phyloP scores from a whole-genome alignment of 2,797 vertebrate genomes.

The Sebastes iracundus region DNA sequence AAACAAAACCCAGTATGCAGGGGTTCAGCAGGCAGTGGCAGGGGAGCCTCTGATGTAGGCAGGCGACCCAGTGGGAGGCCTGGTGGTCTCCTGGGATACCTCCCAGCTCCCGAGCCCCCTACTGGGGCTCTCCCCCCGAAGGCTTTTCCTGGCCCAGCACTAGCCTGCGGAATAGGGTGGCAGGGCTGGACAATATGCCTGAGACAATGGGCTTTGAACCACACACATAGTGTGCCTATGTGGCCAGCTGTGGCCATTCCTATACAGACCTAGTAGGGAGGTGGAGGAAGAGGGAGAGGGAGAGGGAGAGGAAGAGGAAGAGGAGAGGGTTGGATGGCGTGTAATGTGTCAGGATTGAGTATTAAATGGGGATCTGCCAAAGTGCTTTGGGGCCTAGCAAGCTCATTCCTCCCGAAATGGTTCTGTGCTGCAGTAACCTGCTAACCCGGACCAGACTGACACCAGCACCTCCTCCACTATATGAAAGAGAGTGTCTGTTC shows the following conservation, averaged over 20 bases:
- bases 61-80: conserved; percentile 68
- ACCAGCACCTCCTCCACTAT: conserved; percentile 68
- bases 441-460: conserved; percentile 72
- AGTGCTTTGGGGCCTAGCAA: conserved; percentile 67
- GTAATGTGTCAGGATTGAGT: conserved; percentile 65
- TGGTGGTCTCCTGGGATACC: conserved; percentile 77
- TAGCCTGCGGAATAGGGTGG: conserved; percentile 53
- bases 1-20: conserved; percentile 80
- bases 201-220: conserved; percentile 64
- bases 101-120: conserved; percentile 63
- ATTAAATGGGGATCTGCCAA: conserved; percentile 76
- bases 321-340: conserved; percentile 26
- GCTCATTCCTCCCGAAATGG: conserved; percentile 64
- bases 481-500: conserved; percentile 82
- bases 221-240: conserved; percentile 46
- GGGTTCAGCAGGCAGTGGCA: conserved; percentile 67
- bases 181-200: conserved; percentile 58
- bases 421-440: conserved; percentile 70
- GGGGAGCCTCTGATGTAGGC: conserved; percentile 72
- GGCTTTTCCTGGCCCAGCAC: conserved; percentile 36
- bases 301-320: conserved; percentile 9
- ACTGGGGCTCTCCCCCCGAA: conserved; percentile 52
- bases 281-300: conserved; percentile 10
- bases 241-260: conserved; percentile 69
- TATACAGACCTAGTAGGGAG: conserved; percentile 50